A percentile compares a stretch with the other conserved stretches of the same genome.
Evolutionary conservation across 2,888 invertebrate species (phyloP).

Genomic region (Siphonodentalium dalli): DNA sequence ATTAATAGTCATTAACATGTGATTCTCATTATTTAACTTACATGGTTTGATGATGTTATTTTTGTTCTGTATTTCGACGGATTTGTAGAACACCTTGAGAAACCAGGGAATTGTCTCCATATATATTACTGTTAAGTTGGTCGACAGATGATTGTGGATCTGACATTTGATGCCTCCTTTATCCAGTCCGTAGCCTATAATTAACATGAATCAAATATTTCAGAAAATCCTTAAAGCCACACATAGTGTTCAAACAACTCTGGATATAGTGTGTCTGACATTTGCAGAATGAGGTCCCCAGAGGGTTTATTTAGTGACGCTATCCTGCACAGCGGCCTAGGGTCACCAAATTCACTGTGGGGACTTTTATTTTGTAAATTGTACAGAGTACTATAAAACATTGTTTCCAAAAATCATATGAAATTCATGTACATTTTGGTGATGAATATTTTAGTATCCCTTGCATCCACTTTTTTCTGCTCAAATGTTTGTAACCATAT

Average conservation of each 20-base stretch:
- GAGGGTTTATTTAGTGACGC: no score
- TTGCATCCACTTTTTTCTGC: no score
- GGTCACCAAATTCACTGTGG: no score
- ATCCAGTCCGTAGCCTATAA: slow-evolving; percentile 86
- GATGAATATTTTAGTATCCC: no score
- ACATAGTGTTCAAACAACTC: background rate
- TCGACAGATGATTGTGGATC: slow-evolving; percentile 75
- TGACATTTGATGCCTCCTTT: slow-evolving; percentile 87
- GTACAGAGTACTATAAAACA: no score
- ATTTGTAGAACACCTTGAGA: slow-evolving; percentile 81
- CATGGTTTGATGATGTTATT: slow-evolving; percentile 41
- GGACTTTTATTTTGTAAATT: no score
- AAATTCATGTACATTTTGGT: no score
- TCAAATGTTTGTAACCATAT: no score
- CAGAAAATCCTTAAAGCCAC: background rate
- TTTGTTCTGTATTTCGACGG: slow-evolving; percentile 73
- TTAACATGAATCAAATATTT: background rate
- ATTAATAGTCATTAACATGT: no score
- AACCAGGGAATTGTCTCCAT: slow-evolving; percentile 81
- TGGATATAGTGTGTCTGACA: background rate
- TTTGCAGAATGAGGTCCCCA: no score
- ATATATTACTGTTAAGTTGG: slow-evolving; percentile 76
- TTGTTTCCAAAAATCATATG: no score
- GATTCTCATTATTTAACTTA: slow-evolving; percentile 36
- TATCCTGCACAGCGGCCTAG: no score